Evolutionary conservation across 2,797 vertebrate species (phyloP).

Genomic region (Microchirus variegatus): DNA sequence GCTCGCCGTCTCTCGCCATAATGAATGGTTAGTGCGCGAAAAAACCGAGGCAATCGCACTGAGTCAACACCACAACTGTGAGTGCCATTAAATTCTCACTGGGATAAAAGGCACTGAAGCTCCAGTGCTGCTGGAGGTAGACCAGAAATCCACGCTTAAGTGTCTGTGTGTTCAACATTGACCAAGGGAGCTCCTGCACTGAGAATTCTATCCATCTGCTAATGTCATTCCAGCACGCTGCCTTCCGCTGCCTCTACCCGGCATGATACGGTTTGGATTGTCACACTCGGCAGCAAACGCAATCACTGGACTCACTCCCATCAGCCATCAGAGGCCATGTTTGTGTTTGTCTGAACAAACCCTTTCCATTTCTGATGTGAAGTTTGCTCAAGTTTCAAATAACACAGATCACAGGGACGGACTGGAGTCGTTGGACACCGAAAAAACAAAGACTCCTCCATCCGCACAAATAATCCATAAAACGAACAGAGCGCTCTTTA

Average conservation of each 20-base stretch:
- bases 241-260: slow-evolving; percentile 16
- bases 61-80: slow-evolving; percentile 53
- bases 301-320: slow-evolving; percentile 38
- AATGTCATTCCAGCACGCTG: slow-evolving; percentile 62
- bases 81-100: slow-evolving; percentile 45
- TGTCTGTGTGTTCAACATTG: slow-evolving; percentile 39
- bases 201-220: slow-evolving; percentile 65
- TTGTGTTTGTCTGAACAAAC: slow-evolving; percentile 54
- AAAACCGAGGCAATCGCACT: slow-evolving; percentile 31
- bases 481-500: slow-evolving; percentile 26
- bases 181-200: slow-evolving; percentile 44
- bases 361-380: slow-evolving; percentile 38
- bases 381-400: slow-evolving; percentile 36
- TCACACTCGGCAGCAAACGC: slow-evolving; percentile 64
- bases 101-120: slow-evolving; percentile 24
- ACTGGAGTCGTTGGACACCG: slow-evolving; percentile 22
- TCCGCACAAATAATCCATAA: slow-evolving; percentile 49
- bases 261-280: slow-evolving; percentile 58
- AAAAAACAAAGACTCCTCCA: slow-evolving; percentile 45
- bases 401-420: slow-evolving; percentile 24
- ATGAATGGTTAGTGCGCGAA: slow-evolving; percentile 40
- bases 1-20: slow-evolving; percentile 24
- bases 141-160: slow-evolving; percentile 43
- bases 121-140: slow-evolving; percentile 37
- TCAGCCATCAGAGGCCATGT: slow-evolving; percentile 29